Conservation (phyloP, 2,797 vertebrate species). For the Enteromius thamalakanensis region DNA sequence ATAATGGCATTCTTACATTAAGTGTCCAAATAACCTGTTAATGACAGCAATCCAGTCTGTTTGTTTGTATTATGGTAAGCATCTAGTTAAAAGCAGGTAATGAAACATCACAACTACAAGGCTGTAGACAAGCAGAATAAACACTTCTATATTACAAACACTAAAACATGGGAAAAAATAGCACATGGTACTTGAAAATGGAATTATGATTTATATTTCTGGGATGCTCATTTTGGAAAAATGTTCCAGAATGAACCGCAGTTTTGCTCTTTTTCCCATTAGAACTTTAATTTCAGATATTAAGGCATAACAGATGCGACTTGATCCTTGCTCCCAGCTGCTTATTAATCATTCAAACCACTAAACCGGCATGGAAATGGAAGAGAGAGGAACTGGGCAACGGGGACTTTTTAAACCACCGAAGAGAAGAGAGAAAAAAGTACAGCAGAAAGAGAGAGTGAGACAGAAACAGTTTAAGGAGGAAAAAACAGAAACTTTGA, state of each 20-base stretch:
- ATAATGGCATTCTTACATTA: not conserved
- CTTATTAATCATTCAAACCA: conserved; percentile 68
- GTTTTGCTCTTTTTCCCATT: conserved; percentile 26
- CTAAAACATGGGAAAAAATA: not conserved
- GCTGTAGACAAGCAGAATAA: not conserved
- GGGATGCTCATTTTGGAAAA: not conserved
- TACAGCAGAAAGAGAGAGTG: conserved; percentile 58
- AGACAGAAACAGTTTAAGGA: conserved; percentile 38
- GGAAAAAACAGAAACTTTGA: conserved; percentile 67
- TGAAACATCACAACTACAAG: not conserved
- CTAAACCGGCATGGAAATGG: conserved; percentile 56
- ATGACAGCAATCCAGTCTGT: not conserved
- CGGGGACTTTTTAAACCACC: conserved; percentile 9
- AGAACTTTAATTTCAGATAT: conserved; percentile 59
- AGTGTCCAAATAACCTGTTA: not conserved
- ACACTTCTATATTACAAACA: not conserved
- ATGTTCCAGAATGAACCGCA: not conserved
- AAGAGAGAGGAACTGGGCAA: conserved; percentile 36
- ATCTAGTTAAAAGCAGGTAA: not conserved
- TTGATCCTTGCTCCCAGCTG: conserved; percentile 54
- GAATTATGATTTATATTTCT: conserved; percentile 9
- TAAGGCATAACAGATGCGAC: conserved; percentile 56
- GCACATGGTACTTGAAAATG: conserved; percentile 1
- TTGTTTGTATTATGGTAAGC: not conserved
- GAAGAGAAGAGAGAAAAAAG: conserved; percentile 19